Evolutionary conservation across 2,797 vertebrate species (phyloP).

Genomic region (Meriones psammophilus): DNA sequence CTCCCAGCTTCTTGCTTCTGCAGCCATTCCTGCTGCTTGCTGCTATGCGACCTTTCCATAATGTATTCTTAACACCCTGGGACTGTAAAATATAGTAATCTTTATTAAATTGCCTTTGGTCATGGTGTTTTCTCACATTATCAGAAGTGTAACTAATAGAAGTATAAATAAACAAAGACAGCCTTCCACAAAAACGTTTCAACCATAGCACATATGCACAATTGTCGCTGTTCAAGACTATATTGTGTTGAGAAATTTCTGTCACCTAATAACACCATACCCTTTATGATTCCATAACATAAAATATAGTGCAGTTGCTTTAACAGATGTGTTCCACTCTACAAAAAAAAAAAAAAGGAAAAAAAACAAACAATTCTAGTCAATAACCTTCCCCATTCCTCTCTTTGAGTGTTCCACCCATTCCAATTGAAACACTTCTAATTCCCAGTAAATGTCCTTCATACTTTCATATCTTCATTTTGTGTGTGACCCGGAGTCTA

Average conservation of each 20-base stretch:
- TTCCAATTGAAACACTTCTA: background rate
- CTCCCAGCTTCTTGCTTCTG: background rate
- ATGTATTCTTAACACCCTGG: background rate
- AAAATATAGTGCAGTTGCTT: background rate
- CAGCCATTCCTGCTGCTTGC: background rate
- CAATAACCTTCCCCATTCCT: background rate
- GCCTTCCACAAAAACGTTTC: background rate
- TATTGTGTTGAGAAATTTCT: background rate
- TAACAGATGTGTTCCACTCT: background rate
- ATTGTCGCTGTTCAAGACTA: background rate
- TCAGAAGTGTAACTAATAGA: background rate
- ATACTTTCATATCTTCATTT: background rate
- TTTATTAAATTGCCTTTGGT: background rate
- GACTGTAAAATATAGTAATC: background rate
- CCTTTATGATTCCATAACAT: background rate
- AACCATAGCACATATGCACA: background rate
- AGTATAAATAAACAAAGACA: background rate
- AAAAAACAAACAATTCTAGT: background rate
- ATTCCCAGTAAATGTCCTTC: background rate
- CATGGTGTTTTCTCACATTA: background rate
- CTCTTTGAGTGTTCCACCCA: background rate
- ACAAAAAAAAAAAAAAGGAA: no score
- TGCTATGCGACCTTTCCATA: background rate
- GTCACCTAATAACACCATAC: background rate
- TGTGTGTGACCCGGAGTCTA: background rate